Percentiles rank a stretch among this genome's conserved stretches.
These are phyloP conservation scores for Hemiscyllium ocellatum DNA, from an alignment of 2,113 vertebrate species.

Conservation along the genomic window DNA sequence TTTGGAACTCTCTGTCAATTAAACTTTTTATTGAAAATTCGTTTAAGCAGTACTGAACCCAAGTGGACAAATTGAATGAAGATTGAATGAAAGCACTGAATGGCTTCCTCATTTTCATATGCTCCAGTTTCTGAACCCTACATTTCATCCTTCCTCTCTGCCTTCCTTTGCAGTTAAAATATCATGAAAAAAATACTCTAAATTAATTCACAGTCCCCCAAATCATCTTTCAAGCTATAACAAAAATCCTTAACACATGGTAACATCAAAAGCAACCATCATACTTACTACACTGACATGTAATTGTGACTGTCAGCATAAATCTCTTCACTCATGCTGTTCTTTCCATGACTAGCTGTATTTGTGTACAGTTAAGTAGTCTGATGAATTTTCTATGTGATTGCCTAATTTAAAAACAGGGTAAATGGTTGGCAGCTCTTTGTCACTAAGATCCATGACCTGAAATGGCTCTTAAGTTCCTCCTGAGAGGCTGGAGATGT, in stretches of 20 bases:
- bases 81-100: not conserved
- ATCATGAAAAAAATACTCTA: not conserved
- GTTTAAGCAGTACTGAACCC: not conserved
- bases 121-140: not conserved
- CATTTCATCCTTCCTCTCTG: not conserved
- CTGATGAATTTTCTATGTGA: not conserved
- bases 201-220: not conserved
- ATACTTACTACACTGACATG: not conserved
- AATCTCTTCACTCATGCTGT: not conserved
- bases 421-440: not conserved
- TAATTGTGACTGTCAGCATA: not conserved
- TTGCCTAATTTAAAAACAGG: not conserved
- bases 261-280: not conserved
- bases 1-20: not conserved
- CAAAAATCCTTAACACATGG: not conserved
- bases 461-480: not conserved
- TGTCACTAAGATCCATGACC: not conserved
- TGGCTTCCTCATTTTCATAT: not conserved
- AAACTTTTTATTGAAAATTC: not conserved
- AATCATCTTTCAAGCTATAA: not conserved
- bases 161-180: not conserved
- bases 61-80: not conserved
- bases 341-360: not conserved
- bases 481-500: not conserved
- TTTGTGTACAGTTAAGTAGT: not conserved